Percentiles rank a stretch among this genome's conserved stretches.
phyloP scores from a whole-genome alignment of 1,140 invertebrate species.

The Procambarus virginalis region DNA sequence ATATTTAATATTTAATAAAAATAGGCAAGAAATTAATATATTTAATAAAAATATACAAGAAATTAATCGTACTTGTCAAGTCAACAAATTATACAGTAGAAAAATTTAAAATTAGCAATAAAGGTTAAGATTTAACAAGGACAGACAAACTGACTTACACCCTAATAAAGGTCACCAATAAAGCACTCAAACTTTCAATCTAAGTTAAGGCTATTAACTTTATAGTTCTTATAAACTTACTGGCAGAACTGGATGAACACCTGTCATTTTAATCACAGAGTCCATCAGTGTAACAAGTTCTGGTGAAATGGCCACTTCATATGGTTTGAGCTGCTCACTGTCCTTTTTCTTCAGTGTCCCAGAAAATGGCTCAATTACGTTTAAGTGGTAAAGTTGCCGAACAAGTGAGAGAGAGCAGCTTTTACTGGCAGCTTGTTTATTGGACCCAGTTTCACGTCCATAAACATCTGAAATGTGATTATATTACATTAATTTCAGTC shows the following conservation, averaged over 20 bases:
- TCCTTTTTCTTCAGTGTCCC: slow-evolving; percentile 90
- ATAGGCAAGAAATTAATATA: no score
- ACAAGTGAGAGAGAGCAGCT: slow-evolving; percentile 96
- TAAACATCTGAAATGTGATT: slow-evolving; percentile 75
- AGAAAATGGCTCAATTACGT: slow-evolving; percentile 88
- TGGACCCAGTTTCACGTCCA: slow-evolving; percentile 87
- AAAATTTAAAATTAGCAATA: no score
- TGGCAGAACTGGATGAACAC: slow-evolving; percentile 76
- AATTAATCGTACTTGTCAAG: no score
- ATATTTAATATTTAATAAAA: no score
- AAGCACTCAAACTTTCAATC: no score
- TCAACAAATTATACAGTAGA: no score
- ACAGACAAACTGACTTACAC: no score
- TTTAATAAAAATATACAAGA: no score
- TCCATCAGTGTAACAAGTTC: slow-evolving; percentile 81
- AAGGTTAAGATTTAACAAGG: no score
- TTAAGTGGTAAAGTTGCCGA: slow-evolving; percentile 94
- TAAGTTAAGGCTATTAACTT: neutral
- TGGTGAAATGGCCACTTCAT: slow-evolving; percentile 84
- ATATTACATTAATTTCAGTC: no score
- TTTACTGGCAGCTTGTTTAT: slow-evolving; percentile 97
- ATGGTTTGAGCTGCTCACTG: slow-evolving; percentile 83
- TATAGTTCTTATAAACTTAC: slow-evolving; percentile 54
- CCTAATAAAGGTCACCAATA: no score
- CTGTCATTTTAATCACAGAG: slow-evolving; percentile 79